These are phyloP conservation scores for Xiphorhynchus elegans DNA, from an alignment of 2,113 vertebrate species.

Conservation along the genomic window DNA sequence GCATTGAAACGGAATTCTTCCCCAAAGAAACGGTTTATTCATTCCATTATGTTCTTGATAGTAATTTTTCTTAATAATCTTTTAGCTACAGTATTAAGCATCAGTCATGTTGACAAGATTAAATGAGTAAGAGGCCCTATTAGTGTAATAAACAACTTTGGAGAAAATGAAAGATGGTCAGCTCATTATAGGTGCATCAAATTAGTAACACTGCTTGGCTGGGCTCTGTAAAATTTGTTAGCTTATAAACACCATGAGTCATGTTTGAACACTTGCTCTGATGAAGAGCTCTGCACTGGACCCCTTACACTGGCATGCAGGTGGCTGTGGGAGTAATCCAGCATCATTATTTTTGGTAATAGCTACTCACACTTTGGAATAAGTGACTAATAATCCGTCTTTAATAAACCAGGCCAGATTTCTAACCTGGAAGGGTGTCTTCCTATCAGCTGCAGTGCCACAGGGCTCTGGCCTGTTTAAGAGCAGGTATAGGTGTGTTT, in stretches of 20 bases:
- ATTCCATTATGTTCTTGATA: not conserved
- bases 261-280: not conserved
- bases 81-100: not conserved
- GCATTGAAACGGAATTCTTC: not conserved
- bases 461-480: not conserved
- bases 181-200: not conserved
- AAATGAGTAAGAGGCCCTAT: not conserved
- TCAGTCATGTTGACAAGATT: not conserved
- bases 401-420: not conserved
- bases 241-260: not conserved
- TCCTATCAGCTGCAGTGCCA: not conserved
- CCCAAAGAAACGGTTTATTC: not conserved
- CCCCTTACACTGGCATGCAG: not conserved
- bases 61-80: not conserved
- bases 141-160: conserved; percentile 9
- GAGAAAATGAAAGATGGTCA: not conserved
- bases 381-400: not conserved
- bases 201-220: not conserved
- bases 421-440: not conserved
- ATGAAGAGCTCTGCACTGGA: not conserved
- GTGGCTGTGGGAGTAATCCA: not conserved
- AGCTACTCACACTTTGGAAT: not conserved
- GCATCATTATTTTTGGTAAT: not conserved
- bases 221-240: not conserved
- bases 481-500: not conserved